Base-by-base conservation (phyloP, 2,888 invertebrate genomes). In the Nomada hirtipes region DNA sequence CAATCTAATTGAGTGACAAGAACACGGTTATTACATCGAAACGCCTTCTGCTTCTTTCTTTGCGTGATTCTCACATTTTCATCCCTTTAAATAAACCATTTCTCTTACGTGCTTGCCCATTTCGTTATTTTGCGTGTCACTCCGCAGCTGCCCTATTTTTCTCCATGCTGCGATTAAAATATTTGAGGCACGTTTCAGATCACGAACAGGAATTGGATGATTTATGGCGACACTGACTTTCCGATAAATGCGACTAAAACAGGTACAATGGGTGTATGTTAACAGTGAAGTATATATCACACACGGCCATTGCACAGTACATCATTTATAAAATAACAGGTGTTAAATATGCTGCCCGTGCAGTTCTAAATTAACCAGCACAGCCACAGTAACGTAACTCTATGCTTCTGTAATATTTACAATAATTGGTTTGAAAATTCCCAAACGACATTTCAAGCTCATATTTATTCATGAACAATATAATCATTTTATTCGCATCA, bases 1-100 rank as follows among this genome's bases (percentile, higher is more conserved):
- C 64, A 64, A 82, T 82, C 76, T 55, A 72, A 68, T 23, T 53
- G 42, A 57, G 61, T 63, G 71, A 72, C 57, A 59, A 64, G 67
- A 29, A 73, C 70, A 63, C 55, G 2, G 72, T 53, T 69, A 80
- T 76, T 76, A 70, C 61, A 20, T 60, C 23, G 9, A 26, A 67
- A 61, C 29, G 15, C 61, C 70, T 47, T 72, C 44, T 71, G 65
- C 74, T 77, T 79, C 23, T 68, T 69, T 59, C 57, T 26, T 77
- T 53, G 75, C 86, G 78, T 84, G 86, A 82, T 82, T 73, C 57
- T 59, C 76, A 68, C 59, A 68, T 79, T 81, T 81, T 72, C 71
- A 67, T 55, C 69, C 79, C 55, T 71, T 76, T 85, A 83, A 81
- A 81, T 86, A 85, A 86, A 85, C 77, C 64, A 84, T 86, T 79